These are phyloP conservation scores for Dryoscopus gambensis DNA, from an alignment of 2,113 vertebrate species.

Conservation along the genomic window DNA sequence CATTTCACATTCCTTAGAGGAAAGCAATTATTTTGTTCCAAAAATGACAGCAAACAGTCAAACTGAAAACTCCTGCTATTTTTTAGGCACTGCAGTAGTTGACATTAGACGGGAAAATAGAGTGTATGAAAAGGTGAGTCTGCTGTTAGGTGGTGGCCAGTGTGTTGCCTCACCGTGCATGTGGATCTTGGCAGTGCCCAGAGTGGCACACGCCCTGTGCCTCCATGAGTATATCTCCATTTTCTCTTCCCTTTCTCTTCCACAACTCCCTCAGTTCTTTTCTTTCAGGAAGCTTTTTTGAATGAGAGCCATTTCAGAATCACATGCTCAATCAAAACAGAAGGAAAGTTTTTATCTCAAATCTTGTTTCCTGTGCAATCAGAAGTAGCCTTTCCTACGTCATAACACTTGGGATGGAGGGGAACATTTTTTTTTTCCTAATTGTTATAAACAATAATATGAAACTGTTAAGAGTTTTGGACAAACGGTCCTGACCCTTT, in stretches of 20 bases:
- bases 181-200: neutral
- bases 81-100: neutral
- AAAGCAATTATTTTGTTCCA: neutral
- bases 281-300: neutral
- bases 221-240: neutral
- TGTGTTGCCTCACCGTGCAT: neutral
- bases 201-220: neutral
- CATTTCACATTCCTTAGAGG: neutral
- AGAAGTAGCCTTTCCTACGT: neutral
- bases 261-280: neutral
- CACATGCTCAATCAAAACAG: neutral
- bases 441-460: neutral
- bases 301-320: neutral
- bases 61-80: neutral
- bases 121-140: neutral
- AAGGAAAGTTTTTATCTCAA: neutral
- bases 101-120: neutral
- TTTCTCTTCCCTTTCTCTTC: neutral
- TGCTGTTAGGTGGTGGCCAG: neutral
- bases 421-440: neutral
- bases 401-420: neutral
- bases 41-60: neutral
- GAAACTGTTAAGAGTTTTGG: neutral
- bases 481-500: neutral
- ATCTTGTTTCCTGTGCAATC: conserved; percentile 2